Base-by-base conservation (phyloP, 2,797 vertebrate species). In the Spea hammondii region DNA sequence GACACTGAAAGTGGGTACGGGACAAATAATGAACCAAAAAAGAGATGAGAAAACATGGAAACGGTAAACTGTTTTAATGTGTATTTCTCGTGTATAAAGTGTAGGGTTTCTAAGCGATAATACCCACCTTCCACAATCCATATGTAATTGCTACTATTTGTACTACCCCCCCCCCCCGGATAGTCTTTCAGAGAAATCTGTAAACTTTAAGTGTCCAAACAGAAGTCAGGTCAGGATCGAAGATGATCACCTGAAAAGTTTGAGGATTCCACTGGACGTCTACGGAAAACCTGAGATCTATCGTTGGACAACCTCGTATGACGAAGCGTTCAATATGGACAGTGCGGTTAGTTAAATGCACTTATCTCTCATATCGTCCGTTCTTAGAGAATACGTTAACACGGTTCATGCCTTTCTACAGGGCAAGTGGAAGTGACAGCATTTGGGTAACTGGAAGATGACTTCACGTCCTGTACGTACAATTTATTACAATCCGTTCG, bases 251-350 rank as follows among this genome's bases (percentile, higher is more conserved):
- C 44, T 17, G 5, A 53, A 14, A 47, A 62, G 11, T 5, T 1
- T 0, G 11, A 8, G 10, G 32, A 12, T 82, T n/a, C 66, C 74
- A 5, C 70, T 78, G 57, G 83, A 84, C 44, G 57, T 84, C 2
- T 84, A 79, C 8, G 79, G 79, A 12, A 64, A 69, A 76, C 83
- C 83, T 4, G 79, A 79, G 8, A 59, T 9, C 8, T 77, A 84
- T 54, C 79, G 83, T 17, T 84, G 79, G 79, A 84, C 62, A 55
- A 82, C 79, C 5, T 65, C 66, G 44, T 84, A 84, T 50, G 83
- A 84, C 62, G 70, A 75, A 66, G 77, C 83, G 2, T 84, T 69
- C 68, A 84, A 84, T 46, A 65, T 77, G 17, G 69, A 82, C 47
- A 53, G 32, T 6, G 72, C 82, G 59, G 83, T 79, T 69, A 14